Conservation (phyloP, 2,797 vertebrate species). For the Pangasius mekongensis region DNA sequence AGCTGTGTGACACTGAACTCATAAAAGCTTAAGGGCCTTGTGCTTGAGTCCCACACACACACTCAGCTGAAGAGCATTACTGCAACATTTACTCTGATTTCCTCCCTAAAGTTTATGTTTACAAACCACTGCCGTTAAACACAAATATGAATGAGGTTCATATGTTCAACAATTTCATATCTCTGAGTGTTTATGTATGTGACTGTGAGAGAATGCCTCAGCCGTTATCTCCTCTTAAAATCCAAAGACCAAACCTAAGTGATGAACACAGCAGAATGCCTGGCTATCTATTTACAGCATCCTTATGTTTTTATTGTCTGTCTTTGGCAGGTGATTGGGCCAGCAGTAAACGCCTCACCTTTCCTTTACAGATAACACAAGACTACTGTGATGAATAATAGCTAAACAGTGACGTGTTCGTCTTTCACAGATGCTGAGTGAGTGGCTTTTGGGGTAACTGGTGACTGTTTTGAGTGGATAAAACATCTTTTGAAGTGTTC, state of each 20-base stretch:
- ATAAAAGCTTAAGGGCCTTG: conserved; percentile 26
- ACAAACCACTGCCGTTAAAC: conserved; percentile 13
- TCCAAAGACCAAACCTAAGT: background rate
- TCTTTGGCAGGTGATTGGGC: conserved; percentile 9
- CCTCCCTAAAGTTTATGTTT: conserved; percentile 10
- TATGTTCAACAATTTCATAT: background rate
- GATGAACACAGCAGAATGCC: background rate
- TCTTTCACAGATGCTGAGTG: conserved; percentile 31
- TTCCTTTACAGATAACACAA: conserved; percentile 16
- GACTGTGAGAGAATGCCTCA: background rate
- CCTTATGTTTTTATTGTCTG: conserved; percentile 18
- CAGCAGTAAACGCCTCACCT: conserved; percentile 24
- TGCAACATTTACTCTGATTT: conserved; percentile 51
- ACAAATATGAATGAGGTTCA: background rate
- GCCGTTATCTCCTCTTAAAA: background rate
- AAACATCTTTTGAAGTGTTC: conserved; percentile 48
- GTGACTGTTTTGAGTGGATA: conserved; percentile 32
- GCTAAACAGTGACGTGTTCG: conserved; percentile 33
- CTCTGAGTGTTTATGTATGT: background rate
- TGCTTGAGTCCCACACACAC: background rate
- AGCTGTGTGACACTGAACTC: conserved; percentile 22
- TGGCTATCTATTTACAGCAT: background rate
- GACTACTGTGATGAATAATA: conserved; percentile 9
- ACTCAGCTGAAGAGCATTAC: conserved; percentile 50
- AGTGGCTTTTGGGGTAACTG: conserved; percentile 32